Percentiles rank a stretch among this genome's conserved stretches.
Evolutionary conservation across 2,888 invertebrate genomes (phyloP).

Genomic region (Odontocolon sp.): DNA sequence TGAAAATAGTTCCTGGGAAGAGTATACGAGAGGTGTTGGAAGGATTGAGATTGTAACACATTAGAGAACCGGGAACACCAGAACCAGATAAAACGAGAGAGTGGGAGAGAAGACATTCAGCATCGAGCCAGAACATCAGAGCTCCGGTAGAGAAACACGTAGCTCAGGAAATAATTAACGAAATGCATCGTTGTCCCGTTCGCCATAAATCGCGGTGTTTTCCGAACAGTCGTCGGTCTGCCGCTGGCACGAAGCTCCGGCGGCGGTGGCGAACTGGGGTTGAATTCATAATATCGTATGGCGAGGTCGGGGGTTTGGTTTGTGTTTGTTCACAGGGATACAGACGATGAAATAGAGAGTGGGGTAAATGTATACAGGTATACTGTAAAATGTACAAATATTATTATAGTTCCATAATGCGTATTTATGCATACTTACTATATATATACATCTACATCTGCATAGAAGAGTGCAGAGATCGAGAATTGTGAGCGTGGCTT

Average conservation of each 20-base stretch:
- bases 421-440: not conserved
- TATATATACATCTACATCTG: not conserved
- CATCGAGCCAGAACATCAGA: conserved; percentile 5
- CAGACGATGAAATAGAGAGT: not conserved
- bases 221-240: conserved; percentile 69
- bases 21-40: not conserved
- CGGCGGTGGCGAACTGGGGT: conserved; percentile 57
- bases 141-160: conserved; percentile 29
- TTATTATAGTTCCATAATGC: conserved; percentile 4
- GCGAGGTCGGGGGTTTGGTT: conserved; percentile 8
- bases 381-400: conserved; percentile 2
- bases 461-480: not conserved
- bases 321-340: too few relatives aligned
- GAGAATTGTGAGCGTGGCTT: not conserved
- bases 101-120: conserved; percentile 1
- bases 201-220: conserved; percentile 71
- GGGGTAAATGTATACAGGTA: conserved; percentile 24
- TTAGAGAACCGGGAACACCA: not conserved
- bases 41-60: conserved; percentile 1
- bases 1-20: conserved; percentile 25
- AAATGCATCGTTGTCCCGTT: conserved; percentile 70
- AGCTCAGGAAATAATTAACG: conserved; percentile 72
- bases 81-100: conserved; percentile 20
- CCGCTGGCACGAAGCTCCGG: conserved; percentile 66
- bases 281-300: conserved; percentile 71